Evolutionary conservation across 2,113 vertebrate genomes (phyloP).

Genomic region (Raja brachyura): DNA sequence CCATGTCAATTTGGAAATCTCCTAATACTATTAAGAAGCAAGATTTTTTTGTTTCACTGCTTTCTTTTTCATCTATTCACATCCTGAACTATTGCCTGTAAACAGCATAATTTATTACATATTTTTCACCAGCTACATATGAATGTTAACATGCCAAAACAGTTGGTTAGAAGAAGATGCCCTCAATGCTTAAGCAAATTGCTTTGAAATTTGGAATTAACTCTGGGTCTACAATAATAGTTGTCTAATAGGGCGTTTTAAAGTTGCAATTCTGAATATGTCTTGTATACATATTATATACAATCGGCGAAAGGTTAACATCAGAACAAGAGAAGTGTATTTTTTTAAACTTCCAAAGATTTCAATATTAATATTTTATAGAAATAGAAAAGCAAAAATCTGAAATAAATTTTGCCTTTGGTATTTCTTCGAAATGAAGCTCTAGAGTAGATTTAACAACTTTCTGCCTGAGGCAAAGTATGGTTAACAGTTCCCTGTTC

Average conservation of each 20-base stretch:
- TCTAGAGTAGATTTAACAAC: slow-evolving; percentile 29
- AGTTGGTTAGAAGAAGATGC: not conserved
- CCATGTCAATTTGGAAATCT: not conserved
- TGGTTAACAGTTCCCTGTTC: not conserved
- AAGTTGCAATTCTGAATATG: not conserved
- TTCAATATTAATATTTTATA: slow-evolving; percentile 34
- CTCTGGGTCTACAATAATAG: not conserved
- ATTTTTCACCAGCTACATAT: not conserved
- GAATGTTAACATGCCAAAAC: not conserved
- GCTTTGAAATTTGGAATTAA: slow-evolving; percentile 24
- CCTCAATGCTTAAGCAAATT: slow-evolving; percentile 17
- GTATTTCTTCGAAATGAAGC: slow-evolving; percentile 37
- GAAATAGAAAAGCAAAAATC: slow-evolving; percentile 24
- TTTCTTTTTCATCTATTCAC: not conserved
- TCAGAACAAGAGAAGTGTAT: slow-evolving; percentile 1
- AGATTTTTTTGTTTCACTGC: not conserved
- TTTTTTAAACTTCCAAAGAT: slow-evolving; percentile 11
- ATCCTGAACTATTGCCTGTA: not conserved
- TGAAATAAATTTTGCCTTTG: slow-evolving; percentile 31
- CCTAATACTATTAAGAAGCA: not conserved
- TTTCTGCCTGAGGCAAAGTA: slow-evolving; percentile 23
- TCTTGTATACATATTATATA: not conserved
- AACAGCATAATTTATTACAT: not conserved
- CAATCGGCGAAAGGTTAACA: slow-evolving; percentile 26
- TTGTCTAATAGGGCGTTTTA: not conserved